Evolutionary conservation across 1,140 invertebrate genomes (phyloP), one percentile per base, ranked within the genome.

Genomic region (Anthonomus grandis): DNA sequence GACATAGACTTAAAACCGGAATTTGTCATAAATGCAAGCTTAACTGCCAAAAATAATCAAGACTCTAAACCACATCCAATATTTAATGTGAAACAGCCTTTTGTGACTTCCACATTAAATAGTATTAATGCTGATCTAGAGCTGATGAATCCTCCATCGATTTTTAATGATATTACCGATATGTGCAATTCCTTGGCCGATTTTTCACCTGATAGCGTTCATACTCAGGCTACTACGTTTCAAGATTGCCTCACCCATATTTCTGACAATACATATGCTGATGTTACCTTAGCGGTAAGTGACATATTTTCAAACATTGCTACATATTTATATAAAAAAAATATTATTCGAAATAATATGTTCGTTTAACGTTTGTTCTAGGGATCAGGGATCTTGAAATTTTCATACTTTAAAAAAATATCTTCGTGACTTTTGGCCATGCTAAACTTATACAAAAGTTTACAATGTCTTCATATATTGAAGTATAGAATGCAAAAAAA

Each of bases 131-230:
- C 44, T 15, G 83, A 85, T 62, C 73, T 86, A 23, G 86, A 87
- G 56, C 79, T 81, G 52, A 79, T 83, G 2, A 83, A 83, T 70
- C 82, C 81, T 9, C 82, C 83, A 0, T 83, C 81, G 0, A 66
- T 81, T 2, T 82, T 83, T 41, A 79, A 83, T 44, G 82, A 84
- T 57, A 73, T 84, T 1, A 81, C 76, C 23, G 79, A 83, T 46
- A 73, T 81, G 59, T 82, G 83, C 49, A 83, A 84, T 48, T 81
- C 81, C 0, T 74, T 81, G 0, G 75, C 78, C 19, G 81, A 83
- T 37, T 72, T 77, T n/a, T 70, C 71, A 4, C 84, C 83, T 0
- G 75, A 84, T 21, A 81, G 81, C 34, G 69, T 82, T 5, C 82
- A 77, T 23, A 81, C 75, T 25, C 78, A 81, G 50, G 82, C 38